Conservation (phyloP, 2,797 vertebrate genomes). For the Chiloscyllium punctatum region DNA sequence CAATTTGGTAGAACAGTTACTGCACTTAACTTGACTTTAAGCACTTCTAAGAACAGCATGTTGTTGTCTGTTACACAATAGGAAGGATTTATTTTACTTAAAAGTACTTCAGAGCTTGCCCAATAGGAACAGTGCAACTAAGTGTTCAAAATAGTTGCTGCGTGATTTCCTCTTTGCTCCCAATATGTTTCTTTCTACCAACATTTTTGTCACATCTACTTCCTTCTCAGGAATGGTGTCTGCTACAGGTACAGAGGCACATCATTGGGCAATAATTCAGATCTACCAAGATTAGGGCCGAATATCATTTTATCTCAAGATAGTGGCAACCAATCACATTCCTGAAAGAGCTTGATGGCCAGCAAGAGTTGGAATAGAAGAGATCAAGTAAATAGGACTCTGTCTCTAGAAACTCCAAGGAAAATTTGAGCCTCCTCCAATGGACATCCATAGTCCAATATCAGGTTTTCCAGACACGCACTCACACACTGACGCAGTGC, state of each 20-base stretch:
- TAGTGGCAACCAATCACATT: neutral
- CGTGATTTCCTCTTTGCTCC: neutral
- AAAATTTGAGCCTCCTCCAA: neutral
- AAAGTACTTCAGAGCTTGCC: neutral
- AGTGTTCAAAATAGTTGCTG: neutral
- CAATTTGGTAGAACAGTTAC: neutral
- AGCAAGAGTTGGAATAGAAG: neutral
- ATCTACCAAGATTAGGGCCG: neutral
- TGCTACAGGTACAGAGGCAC: neutral
- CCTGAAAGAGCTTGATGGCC: neutral
- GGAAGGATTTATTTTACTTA: neutral
- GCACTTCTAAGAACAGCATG: neutral
- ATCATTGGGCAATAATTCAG: neutral
- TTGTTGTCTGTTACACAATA: too few species aligned
- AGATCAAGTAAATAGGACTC: neutral
- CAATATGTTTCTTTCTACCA: too few species aligned
- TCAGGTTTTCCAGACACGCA: neutral
- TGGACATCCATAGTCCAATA: neutral
- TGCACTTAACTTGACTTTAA: constrained; percentile 3
- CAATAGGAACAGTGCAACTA: too few species aligned
- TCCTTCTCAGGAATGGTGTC: neutral
- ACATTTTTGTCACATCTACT: neutral
- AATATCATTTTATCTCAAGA: neutral
- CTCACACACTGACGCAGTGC: too few species aligned
- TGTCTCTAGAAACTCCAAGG: neutral